Evolutionary conservation across 2,113 vertebrate genomes (phyloP), one percentile per base, ranked within the genome.

Genomic region (Microtus ochrogaster): DNA sequence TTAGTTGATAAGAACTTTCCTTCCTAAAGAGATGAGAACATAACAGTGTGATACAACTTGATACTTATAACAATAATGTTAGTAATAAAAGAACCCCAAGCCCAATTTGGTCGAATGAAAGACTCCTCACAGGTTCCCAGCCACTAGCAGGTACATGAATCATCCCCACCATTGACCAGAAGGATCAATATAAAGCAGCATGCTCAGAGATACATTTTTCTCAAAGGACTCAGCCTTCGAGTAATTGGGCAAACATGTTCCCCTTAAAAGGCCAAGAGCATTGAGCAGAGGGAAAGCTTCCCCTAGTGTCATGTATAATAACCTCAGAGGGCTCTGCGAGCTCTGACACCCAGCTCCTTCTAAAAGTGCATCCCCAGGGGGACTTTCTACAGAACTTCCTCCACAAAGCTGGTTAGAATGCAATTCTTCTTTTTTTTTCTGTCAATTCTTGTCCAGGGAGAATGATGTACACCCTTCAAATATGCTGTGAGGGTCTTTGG

Each of bases 181-280:
- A 93, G 94, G 90, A 96, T 97, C 79, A 73, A 82, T 93, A 91
- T 89, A 89, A 88, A 94, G 88, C 90, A 58, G 66, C 85, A 65
- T 78, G 36, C 5, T 21, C 72, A 73, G 52, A 41, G 76, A 28
- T 39, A 77, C 39, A 61, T 77, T 93, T 91, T 89, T 63, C 97
- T 96, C 96, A 73, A 78, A 94, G 66, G 93, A 77, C 36, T 63
- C 82, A 73, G 66, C 90, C 96, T 97, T 97, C 58, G 8, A 95
- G 63, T 94, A 90, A 95, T 89, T 78, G 30, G 30, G 41, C 41
- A 88, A 94, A 91, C 44, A 61, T 68, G 65, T 52, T 92, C 70
- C 89, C 73, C 78, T 96, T n/a, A 95, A 77, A 95, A 95, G 85
- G 96, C 87, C 78, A 83, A 84, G 84, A 92, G 14, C 95, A 78